Base-by-base conservation (phyloP, 2,113 vertebrate genomes). In the Procavia capensis region DNA sequence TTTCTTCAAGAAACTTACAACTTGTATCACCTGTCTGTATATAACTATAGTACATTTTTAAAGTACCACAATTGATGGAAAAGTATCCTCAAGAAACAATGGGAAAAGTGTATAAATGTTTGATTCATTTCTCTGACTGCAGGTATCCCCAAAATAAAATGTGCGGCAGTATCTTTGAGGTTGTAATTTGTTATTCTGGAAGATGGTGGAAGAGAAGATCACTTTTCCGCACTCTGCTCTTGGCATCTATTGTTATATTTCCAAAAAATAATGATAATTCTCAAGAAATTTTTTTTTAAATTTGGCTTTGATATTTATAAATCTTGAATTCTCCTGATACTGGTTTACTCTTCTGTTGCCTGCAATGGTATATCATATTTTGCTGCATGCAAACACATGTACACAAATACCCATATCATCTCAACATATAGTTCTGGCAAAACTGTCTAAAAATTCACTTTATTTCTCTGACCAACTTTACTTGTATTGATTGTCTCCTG, bases 391-490 rank as follows among this genome's bases (percentile, higher is more conserved):
- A 72, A 85, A 88, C 47, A 64, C 5, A n/a, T 19, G 50, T 27
- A 54, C 10, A 68, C 10, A 36, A n/a, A 20, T 20, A 68, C 29
- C 66, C 76, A 47, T 88, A 13, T 10, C 39, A 43, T 70, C 14
- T 76, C 4, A 63, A 80, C 59, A 85, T n/a, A 50, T 0, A 72
- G 66, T 93, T 96, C 92, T 72, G 61, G 59, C 41, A 95, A 96
- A 79, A 24, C 66, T 94, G 16, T 43, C 91, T 89, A 47, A 93
- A 6, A 39, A 20, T 88, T 96, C 85, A 45, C 54, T 92, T 45
- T 79, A 82, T 79, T 90, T 91, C 29, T 86, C 45, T 29, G 54
- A 80, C 41, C 54, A 45, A 72, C 88, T 95, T 97, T 80, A 80
- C 66, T 70, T 92, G 85, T 81, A 14, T 84, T 94, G 64, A 79